Evolutionary conservation across 2,113 vertebrate species (phyloP).

Genomic region (Dipodomys stephensi): DNA sequence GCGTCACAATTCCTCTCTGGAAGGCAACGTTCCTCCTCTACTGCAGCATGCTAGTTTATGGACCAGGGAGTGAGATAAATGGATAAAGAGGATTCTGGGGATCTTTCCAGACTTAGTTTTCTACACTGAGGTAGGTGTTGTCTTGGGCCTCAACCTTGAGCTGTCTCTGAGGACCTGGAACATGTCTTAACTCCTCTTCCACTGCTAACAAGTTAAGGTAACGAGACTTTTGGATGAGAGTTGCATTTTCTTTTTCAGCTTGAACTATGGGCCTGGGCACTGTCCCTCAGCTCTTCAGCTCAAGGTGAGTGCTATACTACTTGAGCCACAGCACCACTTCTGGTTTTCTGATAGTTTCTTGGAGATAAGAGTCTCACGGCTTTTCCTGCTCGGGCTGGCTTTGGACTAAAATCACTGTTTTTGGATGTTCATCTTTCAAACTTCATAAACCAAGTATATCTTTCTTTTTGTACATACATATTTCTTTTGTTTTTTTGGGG

Average conservation of each 20-base stretch:
- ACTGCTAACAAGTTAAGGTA: background rate
- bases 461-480: background rate
- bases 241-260: background rate
- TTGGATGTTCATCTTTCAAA: background rate
- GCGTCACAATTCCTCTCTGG: background rate
- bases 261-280: background rate
- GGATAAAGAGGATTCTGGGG: background rate
- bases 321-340: no score
- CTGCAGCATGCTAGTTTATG: background rate
- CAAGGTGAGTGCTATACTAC: no score
- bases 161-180: background rate
- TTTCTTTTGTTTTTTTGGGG: no score
- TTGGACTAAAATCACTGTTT: background rate
- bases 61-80: background rate
- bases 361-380: no score
- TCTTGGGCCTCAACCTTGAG: no score
- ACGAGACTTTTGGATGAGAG: background rate
- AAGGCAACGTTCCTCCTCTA: background rate
- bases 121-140: no score
- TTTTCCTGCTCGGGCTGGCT: no score
- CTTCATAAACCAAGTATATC: background rate
- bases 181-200: background rate
- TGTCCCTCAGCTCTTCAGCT: no score
- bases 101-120: background rate
- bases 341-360: no score